phyloP scores from a whole-genome alignment of 2,797 vertebrate species.

The Bradypodion pumilum region DNA sequence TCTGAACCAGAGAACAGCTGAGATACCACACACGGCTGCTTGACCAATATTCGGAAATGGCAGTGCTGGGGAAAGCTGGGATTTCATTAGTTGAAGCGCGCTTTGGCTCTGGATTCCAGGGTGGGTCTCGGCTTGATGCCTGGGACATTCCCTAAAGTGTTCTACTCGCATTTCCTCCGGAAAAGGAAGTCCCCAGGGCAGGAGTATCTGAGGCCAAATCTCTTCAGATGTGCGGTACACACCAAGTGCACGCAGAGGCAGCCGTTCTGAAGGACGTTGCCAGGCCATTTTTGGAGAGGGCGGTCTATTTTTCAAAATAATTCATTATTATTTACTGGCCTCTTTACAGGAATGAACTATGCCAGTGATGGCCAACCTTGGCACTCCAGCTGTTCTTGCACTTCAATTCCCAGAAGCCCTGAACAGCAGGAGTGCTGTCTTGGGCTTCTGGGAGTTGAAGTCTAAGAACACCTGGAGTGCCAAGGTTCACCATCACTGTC shows the following conservation, averaged over 20 bases:
- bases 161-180: constrained; percentile 53
- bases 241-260: neutral
- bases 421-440: no score
- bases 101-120: constrained; percentile 64
- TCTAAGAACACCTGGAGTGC: no score
- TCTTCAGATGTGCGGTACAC: constrained; percentile 30
- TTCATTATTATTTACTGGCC: no score
- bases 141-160: constrained; percentile 69
- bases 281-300: no score
- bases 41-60: constrained; percentile 52
- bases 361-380: no score
- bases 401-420: no score
- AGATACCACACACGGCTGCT: constrained; percentile 43
- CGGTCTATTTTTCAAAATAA: no score
- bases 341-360: no score
- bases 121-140: constrained; percentile 58
- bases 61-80: constrained; percentile 47
- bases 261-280: neutral
- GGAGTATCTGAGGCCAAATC: constrained; percentile 39
- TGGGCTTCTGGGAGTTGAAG: no score
- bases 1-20: constrained; percentile 61
- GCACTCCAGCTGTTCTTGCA: no score
- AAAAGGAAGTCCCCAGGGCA: constrained; percentile 58
- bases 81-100: constrained; percentile 56
- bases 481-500: no score